phyloP scores from a whole-genome alignment of 1,140 invertebrate species.

The Camponotus pennsylvanicus region DNA sequence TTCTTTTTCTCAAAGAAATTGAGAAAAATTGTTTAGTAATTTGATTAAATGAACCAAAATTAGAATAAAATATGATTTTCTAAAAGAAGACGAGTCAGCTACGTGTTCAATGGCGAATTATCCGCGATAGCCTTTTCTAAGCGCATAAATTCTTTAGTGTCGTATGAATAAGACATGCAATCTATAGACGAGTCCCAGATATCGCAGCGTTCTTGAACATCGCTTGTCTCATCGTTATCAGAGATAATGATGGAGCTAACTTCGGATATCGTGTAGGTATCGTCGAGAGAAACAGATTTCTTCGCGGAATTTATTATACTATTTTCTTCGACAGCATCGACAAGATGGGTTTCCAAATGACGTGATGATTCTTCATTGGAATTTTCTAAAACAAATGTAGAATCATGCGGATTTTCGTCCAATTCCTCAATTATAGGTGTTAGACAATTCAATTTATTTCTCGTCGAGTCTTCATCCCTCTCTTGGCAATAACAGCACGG shows the following conservation, averaged over 20 bases:
- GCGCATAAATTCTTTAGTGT: conserved; percentile 80
- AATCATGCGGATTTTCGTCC: background rate
- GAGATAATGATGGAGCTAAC: background rate
- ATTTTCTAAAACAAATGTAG: background rate
- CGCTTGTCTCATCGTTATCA: conserved; percentile 22
- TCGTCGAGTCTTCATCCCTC: background rate
- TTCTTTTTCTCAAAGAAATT: no score
- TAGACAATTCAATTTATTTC: background rate
- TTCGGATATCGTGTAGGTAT: conserved; percentile 53
- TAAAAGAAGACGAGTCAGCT: background rate
- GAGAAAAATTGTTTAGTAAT: conserved; percentile 1
- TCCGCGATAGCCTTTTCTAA: conserved; percentile 72
- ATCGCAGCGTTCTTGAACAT: background rate
- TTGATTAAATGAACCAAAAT: background rate
- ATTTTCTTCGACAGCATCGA: background rate
- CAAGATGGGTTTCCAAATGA: background rate
- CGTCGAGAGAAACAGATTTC: conserved; percentile 6
- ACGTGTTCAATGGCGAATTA: background rate
- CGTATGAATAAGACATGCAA: conserved; percentile 75
- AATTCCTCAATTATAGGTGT: conserved; percentile 54
- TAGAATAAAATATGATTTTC: background rate
- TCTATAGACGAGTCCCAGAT: conserved; percentile 26
- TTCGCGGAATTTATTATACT: background rate
- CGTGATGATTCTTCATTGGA: background rate
- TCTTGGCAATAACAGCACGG: conserved; percentile 24